phyloP scores from a whole-genome alignment of 2,113 vertebrate species.

The Pterophyllum scalare region DNA sequence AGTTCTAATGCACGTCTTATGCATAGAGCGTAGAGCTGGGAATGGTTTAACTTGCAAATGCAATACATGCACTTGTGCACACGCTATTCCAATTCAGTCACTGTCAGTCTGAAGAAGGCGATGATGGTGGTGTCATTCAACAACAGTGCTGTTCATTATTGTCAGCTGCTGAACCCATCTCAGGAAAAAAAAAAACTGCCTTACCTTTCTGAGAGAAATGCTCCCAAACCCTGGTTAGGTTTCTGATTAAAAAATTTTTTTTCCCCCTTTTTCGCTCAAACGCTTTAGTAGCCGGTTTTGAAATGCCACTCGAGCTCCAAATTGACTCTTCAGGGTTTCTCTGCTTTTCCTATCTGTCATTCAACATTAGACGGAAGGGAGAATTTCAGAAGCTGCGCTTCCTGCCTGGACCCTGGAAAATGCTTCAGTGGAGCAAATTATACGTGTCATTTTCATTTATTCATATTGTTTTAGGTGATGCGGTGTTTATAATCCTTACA shows the following conservation, averaged over 20 bases:
- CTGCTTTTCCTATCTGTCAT: conserved; percentile 66
- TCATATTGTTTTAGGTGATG: background rate
- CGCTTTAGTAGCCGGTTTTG: conserved; percentile 62
- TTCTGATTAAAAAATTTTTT: conserved; percentile 54
- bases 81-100: conserved; percentile 22
- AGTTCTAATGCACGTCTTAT: background rate
- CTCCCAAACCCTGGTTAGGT: conserved; percentile 41
- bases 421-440: conserved; percentile 33
- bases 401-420: conserved; percentile 25
- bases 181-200: conserved; percentile 27
- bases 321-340: conserved; percentile 72
- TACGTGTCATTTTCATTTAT: conserved; percentile 29
- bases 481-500: background rate
- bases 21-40: background rate
- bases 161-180: conserved; percentile 43
- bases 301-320: conserved; percentile 72
- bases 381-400: conserved; percentile 13
- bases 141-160: conserved; percentile 40
- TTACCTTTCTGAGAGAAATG: conserved; percentile 24
- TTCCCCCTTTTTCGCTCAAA: conserved; percentile 10
- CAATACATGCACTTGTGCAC: background rate
- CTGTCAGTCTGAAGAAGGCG: conserved; percentile 1
- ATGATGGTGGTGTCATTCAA: conserved; percentile 13
- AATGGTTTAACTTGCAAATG: conserved; percentile 13
- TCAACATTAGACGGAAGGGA: conserved; percentile 64